Percentiles rank a stretch among this genome's conserved stretches.
phyloP scores from a whole-genome alignment of 2,797 vertebrate species.

The Pipistrellus pygmaeus region DNA sequence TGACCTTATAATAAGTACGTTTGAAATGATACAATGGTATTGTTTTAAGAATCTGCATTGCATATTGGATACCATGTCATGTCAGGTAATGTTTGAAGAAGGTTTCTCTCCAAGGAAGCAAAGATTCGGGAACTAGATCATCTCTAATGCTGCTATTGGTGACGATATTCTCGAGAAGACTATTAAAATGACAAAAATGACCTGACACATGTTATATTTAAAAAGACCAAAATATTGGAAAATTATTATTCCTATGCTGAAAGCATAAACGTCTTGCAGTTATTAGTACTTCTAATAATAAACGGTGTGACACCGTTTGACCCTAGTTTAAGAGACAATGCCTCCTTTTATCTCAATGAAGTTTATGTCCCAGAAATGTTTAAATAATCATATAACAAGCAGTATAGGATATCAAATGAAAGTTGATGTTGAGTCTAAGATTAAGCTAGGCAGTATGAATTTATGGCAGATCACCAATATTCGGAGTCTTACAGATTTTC shows the following conservation, averaged over 20 bases:
- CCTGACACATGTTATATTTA: neutral
- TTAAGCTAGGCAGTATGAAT: constrained; percentile 26
- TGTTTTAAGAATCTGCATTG: neutral
- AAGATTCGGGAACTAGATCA: neutral
- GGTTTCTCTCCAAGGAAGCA: neutral
- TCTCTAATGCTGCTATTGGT: neutral
- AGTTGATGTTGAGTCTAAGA: neutral
- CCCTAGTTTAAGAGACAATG: constrained; percentile 5
- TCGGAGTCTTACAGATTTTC: constrained; percentile 59
- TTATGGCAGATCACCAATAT: constrained; percentile 42
- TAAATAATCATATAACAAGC: constrained; percentile 43
- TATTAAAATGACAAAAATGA: neutral
- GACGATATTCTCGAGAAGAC: neutral
- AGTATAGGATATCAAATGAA: constrained; percentile 33
- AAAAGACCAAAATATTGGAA: neutral
- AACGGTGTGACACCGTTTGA: neutral
- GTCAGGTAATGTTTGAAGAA: neutral
- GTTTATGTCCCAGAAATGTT: constrained; percentile 50
- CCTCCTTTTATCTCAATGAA: neutral
- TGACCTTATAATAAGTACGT: neutral
- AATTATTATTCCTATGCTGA: neutral
- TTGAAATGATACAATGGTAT: neutral
- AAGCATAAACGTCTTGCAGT: neutral
- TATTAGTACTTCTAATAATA: neutral
- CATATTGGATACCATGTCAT: neutral